phyloP scores from a whole-genome alignment of 2,797 vertebrate genomes.

The Bradypodion pumilum region DNA sequence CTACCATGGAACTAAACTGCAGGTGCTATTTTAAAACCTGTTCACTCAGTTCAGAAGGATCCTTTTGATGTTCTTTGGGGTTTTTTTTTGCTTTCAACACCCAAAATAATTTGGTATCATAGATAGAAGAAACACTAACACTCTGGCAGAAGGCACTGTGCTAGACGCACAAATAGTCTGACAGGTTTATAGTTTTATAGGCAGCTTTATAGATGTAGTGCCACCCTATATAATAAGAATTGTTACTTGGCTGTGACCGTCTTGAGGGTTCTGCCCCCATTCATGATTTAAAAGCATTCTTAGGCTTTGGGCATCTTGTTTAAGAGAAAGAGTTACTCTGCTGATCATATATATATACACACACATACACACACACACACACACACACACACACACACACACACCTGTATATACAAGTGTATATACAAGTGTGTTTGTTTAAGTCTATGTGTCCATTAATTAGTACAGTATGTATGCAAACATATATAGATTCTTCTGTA shows the following conservation, averaged over 20 bases:
- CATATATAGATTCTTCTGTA: neutral
- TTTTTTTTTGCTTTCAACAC: neutral
- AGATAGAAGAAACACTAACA: neutral
- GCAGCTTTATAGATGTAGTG: too few relatives aligned
- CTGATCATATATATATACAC: too few relatives aligned
- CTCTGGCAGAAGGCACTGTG: neutral
- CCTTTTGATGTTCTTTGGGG: neutral
- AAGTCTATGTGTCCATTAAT: neutral
- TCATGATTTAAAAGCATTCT: neutral
- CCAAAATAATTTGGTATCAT: neutral
- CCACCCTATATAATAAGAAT: too few relatives aligned
- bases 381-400: too few relatives aligned
- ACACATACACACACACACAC: too few relatives aligned
- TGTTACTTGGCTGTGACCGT: too few relatives aligned
- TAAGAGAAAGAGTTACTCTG: neutral
- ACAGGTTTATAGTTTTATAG: too few relatives aligned
- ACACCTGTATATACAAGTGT: neutral
- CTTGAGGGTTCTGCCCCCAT: neutral
- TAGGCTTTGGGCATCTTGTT: neutral
- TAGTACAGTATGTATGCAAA: too few relatives aligned
- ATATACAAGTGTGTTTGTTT: neutral
- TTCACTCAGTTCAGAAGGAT: neutral
- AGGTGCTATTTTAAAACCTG: neutral
- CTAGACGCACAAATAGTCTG: neutral
- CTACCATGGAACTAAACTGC: neutral